Percentiles rank a stretch among this genome's conserved stretches.
These are phyloP conservation scores for Condylura cristata DNA, from an alignment of 2,113 vertebrate species.

Conservation along the genomic window DNA sequence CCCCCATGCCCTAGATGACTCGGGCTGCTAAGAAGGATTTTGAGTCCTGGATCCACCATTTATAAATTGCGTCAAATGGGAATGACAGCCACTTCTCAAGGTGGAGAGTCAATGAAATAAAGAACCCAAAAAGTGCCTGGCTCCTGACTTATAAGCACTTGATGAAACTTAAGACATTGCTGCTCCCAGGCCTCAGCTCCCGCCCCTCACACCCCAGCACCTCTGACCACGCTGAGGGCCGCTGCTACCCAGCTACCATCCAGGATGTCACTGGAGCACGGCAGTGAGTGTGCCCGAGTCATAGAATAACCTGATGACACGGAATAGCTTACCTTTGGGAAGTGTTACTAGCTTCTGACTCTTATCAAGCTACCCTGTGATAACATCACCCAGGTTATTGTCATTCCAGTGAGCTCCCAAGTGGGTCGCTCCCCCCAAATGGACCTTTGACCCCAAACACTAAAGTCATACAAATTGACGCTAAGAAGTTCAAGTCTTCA, in stretches of 20 bases:
- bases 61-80: neutral
- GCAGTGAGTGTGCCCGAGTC: neutral
- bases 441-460: neutral
- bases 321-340: neutral
- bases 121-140: neutral
- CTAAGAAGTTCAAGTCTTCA: neutral
- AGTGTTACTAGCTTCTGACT: neutral
- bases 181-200: neutral
- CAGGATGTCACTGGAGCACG: neutral
- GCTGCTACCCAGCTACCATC: rapidly evolving
- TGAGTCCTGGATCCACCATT: neutral
- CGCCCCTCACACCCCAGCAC: neutral
- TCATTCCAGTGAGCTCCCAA: neutral
- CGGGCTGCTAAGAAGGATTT: neutral
- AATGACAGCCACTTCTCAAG: neutral
- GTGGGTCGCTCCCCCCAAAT: neutral
- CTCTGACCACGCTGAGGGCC: neutral
- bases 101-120: neutral
- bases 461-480: neutral
- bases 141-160: neutral
- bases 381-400: neutral
- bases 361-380: neutral
- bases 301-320: neutral
- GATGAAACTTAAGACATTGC: neutral
- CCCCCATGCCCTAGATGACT: neutral